Conservation (phyloP, 2,888 invertebrate species). For the Chrysopilus asiliformis region DNA sequence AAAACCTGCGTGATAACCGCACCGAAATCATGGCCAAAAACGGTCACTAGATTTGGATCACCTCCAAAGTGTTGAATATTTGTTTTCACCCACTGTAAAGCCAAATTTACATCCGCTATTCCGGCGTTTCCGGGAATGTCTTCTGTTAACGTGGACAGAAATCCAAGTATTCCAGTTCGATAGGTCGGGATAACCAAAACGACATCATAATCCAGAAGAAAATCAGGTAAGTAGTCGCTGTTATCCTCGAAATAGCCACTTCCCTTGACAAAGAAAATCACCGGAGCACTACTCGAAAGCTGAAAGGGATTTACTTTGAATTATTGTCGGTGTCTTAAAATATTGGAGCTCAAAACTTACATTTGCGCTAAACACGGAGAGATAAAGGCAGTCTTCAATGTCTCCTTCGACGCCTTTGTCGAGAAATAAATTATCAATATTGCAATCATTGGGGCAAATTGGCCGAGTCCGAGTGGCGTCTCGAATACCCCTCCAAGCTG, state of each 20-base stretch:
- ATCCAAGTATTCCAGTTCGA: slow-evolving; percentile 34
- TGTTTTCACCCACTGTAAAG: slow-evolving; percentile 34
- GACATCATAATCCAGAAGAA: slow-evolving; percentile 27
- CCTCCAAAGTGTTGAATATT: slow-evolving; percentile 36
- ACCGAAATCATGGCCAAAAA: slow-evolving; percentile 36
- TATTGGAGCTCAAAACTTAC: slow-evolving; percentile 4
- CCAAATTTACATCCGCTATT: slow-evolving; percentile 33
- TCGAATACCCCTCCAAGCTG: slow-evolving; percentile 8
- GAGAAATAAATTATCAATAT: background rate
- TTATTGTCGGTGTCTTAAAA: background rate
- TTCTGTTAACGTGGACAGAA: slow-evolving; percentile 33
- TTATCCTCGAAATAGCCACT: slow-evolving; percentile 20
- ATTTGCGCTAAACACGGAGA: slow-evolving; percentile 12
- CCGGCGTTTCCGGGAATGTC: slow-evolving; percentile 37
- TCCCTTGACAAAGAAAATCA: slow-evolving; percentile 24
- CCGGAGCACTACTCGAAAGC: slow-evolving; percentile 15
- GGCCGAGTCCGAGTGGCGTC: slow-evolving; percentile 9
- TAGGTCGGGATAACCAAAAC: slow-evolving; percentile 32
- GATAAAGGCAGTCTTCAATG: slow-evolving; percentile 15
- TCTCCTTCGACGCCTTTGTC: slow-evolving; percentile 1
- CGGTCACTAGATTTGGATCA: slow-evolving; percentile 30
- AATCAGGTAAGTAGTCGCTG: slow-evolving; percentile 18
- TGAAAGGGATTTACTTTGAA: background rate
- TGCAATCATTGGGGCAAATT: slow-evolving; percentile 8
- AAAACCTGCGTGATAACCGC: slow-evolving; percentile 31